Evolutionary conservation across 2,888 invertebrate genomes (phyloP).

Genomic region (Hydroisotoma schaefferi): DNA sequence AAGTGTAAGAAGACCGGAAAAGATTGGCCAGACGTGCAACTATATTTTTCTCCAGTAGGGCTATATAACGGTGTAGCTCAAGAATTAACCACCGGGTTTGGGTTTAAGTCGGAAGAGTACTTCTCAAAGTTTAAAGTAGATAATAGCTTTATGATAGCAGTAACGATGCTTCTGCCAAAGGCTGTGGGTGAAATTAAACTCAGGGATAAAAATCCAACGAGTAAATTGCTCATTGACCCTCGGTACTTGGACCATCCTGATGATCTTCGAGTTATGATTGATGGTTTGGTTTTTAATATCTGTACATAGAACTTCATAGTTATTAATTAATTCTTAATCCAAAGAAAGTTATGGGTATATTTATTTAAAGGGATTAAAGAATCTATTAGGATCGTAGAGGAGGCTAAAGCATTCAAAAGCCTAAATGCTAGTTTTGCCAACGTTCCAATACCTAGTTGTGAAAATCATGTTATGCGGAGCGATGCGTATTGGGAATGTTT

Average conservation of each 20-base stretch:
- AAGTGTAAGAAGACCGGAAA: conserved; percentile 16
- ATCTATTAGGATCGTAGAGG: conserved; percentile 30
- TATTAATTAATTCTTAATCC: too few species aligned
- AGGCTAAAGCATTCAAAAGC: conserved; percentile 40
- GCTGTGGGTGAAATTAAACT: conserved; percentile 34
- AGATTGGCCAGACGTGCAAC: conserved; percentile 76
- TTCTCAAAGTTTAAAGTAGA: too few species aligned
- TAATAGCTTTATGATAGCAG: too few species aligned
- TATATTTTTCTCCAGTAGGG: conserved; percentile 58
- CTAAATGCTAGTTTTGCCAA: conserved; percentile 22
- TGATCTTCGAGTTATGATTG: conserved; percentile 36
- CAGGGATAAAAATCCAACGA: conserved; percentile 32
- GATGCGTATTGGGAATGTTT: conserved; percentile 67
- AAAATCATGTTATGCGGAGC: conserved; percentile 54
- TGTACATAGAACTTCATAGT: too few species aligned
- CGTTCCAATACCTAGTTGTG: conserved; percentile 42
- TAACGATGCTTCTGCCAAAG: conserved; percentile 32
- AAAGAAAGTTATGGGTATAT: too few species aligned
- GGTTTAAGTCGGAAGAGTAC: not conserved
- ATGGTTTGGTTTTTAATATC: too few species aligned
- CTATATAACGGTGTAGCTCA: conserved; percentile 15
- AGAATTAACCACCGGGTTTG: conserved; percentile 12
- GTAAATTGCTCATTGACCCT: conserved; percentile 36
- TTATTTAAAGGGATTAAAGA: conserved; percentile 34
- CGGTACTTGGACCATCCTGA: conserved; percentile 37